A percentile compares a stretch with the other conserved stretches of the same genome.
Conservation (phyloP, 2,113 vertebrate species). For the Mormyrus iriodes region DNA sequence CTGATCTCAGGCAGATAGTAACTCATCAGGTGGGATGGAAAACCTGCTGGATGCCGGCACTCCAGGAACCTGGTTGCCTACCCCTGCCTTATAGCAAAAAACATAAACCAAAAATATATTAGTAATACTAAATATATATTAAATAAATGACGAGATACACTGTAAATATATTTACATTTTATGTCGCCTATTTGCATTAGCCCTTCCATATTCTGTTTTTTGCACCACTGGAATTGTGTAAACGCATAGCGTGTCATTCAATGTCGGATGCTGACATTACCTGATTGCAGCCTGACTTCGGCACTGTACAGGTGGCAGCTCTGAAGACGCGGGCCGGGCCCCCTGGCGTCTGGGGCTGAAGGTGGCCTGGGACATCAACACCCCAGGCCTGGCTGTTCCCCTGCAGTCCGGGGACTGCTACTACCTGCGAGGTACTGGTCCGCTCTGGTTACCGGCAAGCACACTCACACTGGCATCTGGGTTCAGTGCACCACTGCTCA, state of each 20-base stretch:
- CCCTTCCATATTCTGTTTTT: background rate
- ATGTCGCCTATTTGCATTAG: background rate
- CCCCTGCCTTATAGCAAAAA: background rate
- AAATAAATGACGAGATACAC: background rate
- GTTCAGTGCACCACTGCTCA: background rate
- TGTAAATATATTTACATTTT: background rate
- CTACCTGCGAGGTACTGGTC: conserved; percentile 49
- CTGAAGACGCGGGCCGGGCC: conserved; percentile 60
- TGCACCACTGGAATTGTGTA: background rate
- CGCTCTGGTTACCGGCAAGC: background rate
- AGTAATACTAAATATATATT: background rate
- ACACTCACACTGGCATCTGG: background rate
- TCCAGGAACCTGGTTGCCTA: background rate
- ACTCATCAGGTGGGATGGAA: background rate
- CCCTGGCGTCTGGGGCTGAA: conserved; percentile 87
- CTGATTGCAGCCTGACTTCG: background rate
- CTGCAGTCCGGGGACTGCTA: conserved; percentile 74
- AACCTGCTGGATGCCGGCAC: background rate
- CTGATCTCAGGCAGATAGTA: background rate
- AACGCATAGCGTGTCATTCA: background rate
- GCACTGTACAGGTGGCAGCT: conserved; percentile 41
- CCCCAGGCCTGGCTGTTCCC: conserved; percentile 86
- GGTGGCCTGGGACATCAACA: conserved; percentile 94
- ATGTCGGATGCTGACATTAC: background rate
- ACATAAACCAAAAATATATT: background rate